These are phyloP conservation scores for Rhinogobio ventralis DNA, from an alignment of 2,797 vertebrate species.

Conservation along the genomic window DNA sequence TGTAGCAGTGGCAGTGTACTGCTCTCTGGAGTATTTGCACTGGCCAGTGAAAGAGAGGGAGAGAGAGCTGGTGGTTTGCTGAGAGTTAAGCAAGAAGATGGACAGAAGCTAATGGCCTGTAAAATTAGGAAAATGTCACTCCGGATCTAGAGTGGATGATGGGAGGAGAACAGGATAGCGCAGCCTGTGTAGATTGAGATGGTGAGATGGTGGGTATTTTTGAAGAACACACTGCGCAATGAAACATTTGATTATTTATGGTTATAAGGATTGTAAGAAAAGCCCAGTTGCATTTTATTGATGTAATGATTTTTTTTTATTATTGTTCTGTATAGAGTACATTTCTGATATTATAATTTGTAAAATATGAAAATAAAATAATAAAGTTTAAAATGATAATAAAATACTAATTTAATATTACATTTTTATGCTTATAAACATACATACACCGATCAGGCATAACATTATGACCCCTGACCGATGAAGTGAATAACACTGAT, in stretches of 20 bases:
- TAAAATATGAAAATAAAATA: neutral
- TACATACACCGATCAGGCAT: too few species aligned
- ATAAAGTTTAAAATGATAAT: too few species aligned
- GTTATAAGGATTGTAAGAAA: neutral
- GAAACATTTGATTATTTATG: neutral
- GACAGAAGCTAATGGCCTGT: slow-evolving; percentile 76
- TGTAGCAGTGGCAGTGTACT: neutral
- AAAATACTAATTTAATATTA: too few species aligned
- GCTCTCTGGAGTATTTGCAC: slow-evolving; percentile 6
- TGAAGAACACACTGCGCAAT: neutral
- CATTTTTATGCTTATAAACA: too few species aligned
- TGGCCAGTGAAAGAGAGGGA: neutral
- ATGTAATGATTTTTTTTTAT: neutral
- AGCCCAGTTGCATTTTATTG: neutral
- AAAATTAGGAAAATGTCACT: slow-evolving; percentile 79
- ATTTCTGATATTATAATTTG: neutral
- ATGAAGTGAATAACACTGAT: too few species aligned
- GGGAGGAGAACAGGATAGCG: slow-evolving; percentile 11
- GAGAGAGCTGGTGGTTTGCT: slow-evolving; percentile 5
- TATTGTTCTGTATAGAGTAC: neutral
- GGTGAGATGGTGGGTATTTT: slow-evolving; percentile 15
- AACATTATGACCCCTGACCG: too few species aligned
- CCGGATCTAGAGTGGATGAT: slow-evolving; percentile 47
- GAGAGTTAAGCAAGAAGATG: slow-evolving; percentile 64
- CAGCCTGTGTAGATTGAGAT: slow-evolving; percentile 47